These are phyloP conservation scores for Ectemnius continuus DNA, from an alignment of 2,888 invertebrate species.

Conservation along the genomic window DNA sequence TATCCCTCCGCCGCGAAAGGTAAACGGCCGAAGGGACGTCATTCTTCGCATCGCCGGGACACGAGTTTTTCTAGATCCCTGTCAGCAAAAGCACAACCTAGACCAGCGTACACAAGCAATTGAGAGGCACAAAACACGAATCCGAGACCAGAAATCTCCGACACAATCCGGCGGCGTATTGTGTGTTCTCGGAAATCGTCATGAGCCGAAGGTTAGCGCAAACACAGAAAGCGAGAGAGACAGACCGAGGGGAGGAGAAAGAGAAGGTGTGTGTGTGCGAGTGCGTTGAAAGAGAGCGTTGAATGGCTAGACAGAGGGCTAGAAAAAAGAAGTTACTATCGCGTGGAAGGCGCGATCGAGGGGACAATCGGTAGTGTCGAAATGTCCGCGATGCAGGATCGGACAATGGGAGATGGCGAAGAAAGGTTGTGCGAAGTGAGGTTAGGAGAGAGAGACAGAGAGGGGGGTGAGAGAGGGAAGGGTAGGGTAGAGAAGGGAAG, in stretches of 20 bases:
- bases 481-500: constrained; percentile 34
- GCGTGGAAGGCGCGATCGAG: constrained; percentile 36
- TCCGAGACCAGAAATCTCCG: constrained; percentile 16
- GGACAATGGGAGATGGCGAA: constrained; percentile 34
- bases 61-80: no score
- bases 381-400: constrained; percentile 59
- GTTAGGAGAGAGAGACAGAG: not conserved
- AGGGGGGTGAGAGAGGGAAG: constrained; percentile 8
- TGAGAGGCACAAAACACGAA: constrained; percentile 40
- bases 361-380: constrained; percentile 61
- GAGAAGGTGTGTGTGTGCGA: constrained; percentile 37
- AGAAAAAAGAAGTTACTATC: constrained; percentile 58
- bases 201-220: no score
- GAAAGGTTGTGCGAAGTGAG: no score
- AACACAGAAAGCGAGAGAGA: not conserved
- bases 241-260: constrained; percentile 17
- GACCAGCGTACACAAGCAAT: constrained; percentile 27
- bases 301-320: no score
- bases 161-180: constrained; percentile 18
- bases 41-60: no score
- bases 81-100: no score
- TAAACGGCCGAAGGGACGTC: no score
- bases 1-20: no score
- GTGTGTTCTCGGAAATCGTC: constrained; percentile 11
- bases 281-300: constrained; percentile 32